Percentiles rank a stretch among this genome's conserved stretches.
phyloP scores from a whole-genome alignment of 2,113 vertebrate species.

The Dermatemys mawii region DNA sequence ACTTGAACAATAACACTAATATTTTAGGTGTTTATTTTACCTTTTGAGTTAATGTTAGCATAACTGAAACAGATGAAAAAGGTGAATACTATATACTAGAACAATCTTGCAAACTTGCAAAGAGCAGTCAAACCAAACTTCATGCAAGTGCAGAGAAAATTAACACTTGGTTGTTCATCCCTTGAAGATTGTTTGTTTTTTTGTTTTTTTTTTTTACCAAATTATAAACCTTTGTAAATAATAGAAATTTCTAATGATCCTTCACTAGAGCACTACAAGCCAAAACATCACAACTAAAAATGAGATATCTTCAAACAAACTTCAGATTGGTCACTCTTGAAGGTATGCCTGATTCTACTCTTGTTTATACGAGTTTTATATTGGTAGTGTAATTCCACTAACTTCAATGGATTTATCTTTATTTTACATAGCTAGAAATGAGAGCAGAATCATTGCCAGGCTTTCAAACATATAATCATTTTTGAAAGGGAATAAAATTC shows the following conservation, averaged over 20 bases:
- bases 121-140: background rate
- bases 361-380: background rate
- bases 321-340: background rate
- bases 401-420: background rate
- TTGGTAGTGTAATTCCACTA: background rate
- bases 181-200: no score
- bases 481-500: slow-evolving; percentile 33
- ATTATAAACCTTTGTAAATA: background rate
- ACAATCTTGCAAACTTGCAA: background rate
- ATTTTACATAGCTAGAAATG: background rate
- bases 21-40: background rate
- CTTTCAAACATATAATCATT: background rate
- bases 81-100: background rate
- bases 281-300: background rate
- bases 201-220: no score
- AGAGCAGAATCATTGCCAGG: background rate
- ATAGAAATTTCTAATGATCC: background rate
- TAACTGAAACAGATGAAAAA: background rate
- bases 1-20: background rate
- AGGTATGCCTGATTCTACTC: background rate
- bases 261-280: background rate
- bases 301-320: background rate
- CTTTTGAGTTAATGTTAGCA: background rate
- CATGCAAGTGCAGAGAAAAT: background rate
- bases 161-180: no score